Conservation (phyloP, 2,888 invertebrate species). For the Nephrotoma flavescens region DNA sequence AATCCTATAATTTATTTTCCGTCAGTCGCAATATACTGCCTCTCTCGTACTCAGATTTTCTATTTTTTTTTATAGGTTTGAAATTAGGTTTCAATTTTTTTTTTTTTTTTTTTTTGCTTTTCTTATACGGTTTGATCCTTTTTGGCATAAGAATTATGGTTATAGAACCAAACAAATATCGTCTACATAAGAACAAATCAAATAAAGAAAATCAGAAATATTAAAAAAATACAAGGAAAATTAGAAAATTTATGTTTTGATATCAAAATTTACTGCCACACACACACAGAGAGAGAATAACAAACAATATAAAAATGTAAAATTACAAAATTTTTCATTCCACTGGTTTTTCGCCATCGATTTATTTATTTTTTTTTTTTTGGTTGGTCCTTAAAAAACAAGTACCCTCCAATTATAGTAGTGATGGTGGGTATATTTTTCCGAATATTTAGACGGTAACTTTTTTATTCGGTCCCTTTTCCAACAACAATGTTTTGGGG, state of each 20-base stretch:
- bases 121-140: background rate
- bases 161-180: background rate
- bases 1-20: background rate
- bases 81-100: background rate
- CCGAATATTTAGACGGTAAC: too few relatives aligned
- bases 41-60: background rate
- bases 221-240: background rate
- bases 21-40: background rate
- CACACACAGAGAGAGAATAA: background rate
- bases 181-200: background rate
- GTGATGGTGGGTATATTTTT: background rate
- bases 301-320: background rate
- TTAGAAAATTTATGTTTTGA: background rate
- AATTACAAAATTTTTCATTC: background rate
- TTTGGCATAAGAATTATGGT: background rate
- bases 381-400: background rate
- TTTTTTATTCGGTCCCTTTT: background rate
- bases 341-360: background rate
- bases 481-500: background rate
- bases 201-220: background rate
- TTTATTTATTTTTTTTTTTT: background rate
- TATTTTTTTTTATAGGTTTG: background rate
- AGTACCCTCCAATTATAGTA: background rate
- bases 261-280: background rate
- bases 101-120: background rate